Percentiles rank a stretch among this genome's conserved stretches.
Evolutionary conservation across 2,797 vertebrate species (phyloP).

Genomic region (Otus scops): DNA sequence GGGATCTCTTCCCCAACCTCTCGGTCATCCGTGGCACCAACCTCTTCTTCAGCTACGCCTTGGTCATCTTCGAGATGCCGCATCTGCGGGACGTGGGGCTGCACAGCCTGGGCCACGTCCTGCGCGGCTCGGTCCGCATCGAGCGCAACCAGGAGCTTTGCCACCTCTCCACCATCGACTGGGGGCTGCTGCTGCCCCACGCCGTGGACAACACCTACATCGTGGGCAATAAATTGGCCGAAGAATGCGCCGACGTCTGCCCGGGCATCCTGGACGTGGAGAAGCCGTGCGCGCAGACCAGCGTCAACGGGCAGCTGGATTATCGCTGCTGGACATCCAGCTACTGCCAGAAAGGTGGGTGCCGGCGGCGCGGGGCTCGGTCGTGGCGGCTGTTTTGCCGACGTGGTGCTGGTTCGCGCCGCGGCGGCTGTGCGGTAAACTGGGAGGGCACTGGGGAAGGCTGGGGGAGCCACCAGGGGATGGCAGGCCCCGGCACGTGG

Average conservation of each 20-base stretch:
- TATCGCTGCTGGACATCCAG: slow-evolving; percentile 82
- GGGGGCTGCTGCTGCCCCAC: slow-evolving; percentile 74
- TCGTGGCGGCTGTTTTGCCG: rapidly evolving
- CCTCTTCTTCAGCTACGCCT: slow-evolving; percentile 80
- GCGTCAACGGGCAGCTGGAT: slow-evolving; percentile 60
- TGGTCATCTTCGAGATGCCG: slow-evolving; percentile 82
- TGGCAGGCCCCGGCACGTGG: background rate
- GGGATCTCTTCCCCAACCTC: slow-evolving; percentile 83
- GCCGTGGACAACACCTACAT: slow-evolving; percentile 72
- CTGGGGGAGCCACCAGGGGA: background rate
- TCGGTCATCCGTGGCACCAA: slow-evolving; percentile 75
- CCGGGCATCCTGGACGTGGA: slow-evolving; percentile 74
- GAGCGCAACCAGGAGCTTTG: slow-evolving; percentile 84
- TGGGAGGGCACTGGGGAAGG: background rate
- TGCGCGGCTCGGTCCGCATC: slow-evolving; percentile 74
- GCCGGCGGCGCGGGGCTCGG: rapidly evolving
- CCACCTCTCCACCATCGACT: slow-evolving; percentile 82
- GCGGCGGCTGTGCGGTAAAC: background rate
- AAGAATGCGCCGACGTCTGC: slow-evolving; percentile 79
- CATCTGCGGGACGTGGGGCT: slow-evolving; percentile 80
- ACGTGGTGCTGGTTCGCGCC: background rate
- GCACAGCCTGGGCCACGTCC: slow-evolving; percentile 70
- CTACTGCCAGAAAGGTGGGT: slow-evolving; percentile 81
- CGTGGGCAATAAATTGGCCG: slow-evolving; percentile 74
- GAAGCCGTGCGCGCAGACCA: slow-evolving; percentile 73